These are phyloP conservation scores for Ostrea edulis DNA, from an alignment of 1,140 invertebrate genomes.

Conservation along the genomic window DNA sequence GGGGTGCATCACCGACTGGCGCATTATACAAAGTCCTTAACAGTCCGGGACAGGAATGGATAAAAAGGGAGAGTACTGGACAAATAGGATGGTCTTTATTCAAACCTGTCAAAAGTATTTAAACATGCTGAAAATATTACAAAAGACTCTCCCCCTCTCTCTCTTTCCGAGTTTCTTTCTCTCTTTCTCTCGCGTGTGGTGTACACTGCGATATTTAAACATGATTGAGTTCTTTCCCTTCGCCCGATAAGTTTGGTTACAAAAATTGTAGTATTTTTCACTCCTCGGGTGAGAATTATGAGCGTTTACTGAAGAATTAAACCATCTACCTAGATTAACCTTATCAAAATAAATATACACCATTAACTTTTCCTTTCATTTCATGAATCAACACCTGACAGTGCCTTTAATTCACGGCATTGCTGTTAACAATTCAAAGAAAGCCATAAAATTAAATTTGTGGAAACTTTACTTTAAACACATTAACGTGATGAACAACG, in stretches of 20 bases:
- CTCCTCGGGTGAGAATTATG: neutral
- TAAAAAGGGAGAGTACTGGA: too few species aligned
- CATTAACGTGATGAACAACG: neutral
- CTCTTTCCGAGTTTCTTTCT: neutral
- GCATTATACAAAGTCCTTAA: too few species aligned
- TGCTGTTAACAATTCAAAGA: neutral
- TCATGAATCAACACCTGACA: neutral
- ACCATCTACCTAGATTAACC: neutral
- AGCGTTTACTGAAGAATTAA: neutral
- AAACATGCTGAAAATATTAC: too few species aligned
- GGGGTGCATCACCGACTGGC: too few species aligned
- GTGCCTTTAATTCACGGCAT: neutral
- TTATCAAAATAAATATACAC: conserved; percentile 4
- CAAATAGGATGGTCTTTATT: too few species aligned
- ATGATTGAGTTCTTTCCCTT: neutral
- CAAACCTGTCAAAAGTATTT: too few species aligned
- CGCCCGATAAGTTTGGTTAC: neutral
- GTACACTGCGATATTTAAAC: neutral
- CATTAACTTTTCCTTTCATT: neutral
- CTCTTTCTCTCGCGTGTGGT: neutral
- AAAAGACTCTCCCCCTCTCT: too few species aligned
- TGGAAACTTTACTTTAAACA: neutral
- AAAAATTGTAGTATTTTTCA: neutral
- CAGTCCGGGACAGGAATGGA: too few species aligned
- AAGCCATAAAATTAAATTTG: neutral